Conservation (phyloP, 2,888 invertebrate genomes). For the Ophion slaviceki region DNA sequence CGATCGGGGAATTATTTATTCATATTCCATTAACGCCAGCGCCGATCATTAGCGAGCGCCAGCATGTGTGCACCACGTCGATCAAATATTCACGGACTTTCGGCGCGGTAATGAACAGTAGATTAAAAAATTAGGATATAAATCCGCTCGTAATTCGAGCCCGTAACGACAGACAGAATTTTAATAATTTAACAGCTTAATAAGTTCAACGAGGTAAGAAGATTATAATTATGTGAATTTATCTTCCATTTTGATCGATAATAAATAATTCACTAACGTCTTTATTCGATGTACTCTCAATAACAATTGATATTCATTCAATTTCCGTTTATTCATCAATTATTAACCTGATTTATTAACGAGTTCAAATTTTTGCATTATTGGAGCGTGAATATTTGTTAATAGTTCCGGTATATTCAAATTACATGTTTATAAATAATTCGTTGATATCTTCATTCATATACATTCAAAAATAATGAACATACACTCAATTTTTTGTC, state of each 20-base stretch:
- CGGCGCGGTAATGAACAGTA: slow-evolving; percentile 4
- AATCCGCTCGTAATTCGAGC: slow-evolving; percentile 18
- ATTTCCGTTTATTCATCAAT: no score
- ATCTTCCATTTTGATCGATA: neutral
- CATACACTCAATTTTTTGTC: no score
- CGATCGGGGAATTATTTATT: slow-evolving; percentile 46
- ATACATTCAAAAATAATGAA: no score
- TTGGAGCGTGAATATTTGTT: neutral
- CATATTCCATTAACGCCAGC: slow-evolving; percentile 44
- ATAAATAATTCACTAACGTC: no score
- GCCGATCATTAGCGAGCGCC: slow-evolving; percentile 57
- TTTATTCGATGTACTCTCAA: no score
- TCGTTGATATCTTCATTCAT: no score
- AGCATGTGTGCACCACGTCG: slow-evolving; percentile 28
- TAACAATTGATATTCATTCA: no score
- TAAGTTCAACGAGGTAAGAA: neutral
- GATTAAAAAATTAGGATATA: slow-evolving; percentile 3
- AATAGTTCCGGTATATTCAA: neutral
- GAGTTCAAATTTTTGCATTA: neutral
- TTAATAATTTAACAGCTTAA: neutral
- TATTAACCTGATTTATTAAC: neutral
- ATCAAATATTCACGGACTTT: slow-evolving; percentile 40
- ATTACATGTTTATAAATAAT: no score
- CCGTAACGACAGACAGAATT: slow-evolving; percentile 13
- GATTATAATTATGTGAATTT: neutral